Percentiles rank a stretch among this genome's conserved stretches.
phyloP scores from a whole-genome alignment of 2,888 invertebrate genomes.

The Pediacus dermestoides region DNA sequence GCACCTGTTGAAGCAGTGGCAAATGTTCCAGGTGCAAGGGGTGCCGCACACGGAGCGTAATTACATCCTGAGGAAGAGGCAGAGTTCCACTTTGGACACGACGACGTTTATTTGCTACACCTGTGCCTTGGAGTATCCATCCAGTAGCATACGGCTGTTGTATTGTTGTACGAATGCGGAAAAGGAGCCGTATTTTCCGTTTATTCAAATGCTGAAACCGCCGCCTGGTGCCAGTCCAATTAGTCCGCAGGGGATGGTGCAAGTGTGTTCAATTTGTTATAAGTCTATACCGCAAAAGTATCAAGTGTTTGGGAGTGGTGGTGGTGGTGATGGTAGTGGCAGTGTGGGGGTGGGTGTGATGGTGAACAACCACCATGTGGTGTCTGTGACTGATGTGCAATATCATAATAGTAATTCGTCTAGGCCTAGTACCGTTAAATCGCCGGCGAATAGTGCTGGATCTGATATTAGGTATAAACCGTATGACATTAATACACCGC shows the following conservation, averaged over 20 bases:
- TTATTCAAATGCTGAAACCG: conserved; percentile 75
- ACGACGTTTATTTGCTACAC: conserved; percentile 86
- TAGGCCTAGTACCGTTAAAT: conserved; percentile 54
- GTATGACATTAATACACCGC: conserved; percentile 54
- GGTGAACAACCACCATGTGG: conserved; percentile 41
- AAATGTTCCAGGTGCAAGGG: conserved; percentile 57
- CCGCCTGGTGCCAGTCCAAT: conserved; percentile 85
- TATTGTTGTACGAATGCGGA: conserved; percentile 83
- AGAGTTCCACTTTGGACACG: conserved; percentile 60
- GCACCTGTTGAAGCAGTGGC: conserved; percentile 86
- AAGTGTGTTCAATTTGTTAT: conserved; percentile 84
- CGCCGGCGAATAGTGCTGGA: conserved; percentile 54
- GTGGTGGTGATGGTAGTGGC: conserved; percentile 12
- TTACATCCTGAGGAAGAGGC: conserved; percentile 76
- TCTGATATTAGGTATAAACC: conserved; percentile 61
- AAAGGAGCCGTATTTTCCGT: conserved; percentile 86
- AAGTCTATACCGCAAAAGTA: conserved; percentile 76
- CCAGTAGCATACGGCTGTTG: conserved; percentile 74
- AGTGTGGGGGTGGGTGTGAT: conserved; percentile 11
- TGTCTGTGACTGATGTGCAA: conserved; percentile 46
- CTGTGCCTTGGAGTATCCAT: conserved; percentile 77
- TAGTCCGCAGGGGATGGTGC: conserved; percentile 86
- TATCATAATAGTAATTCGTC: conserved; percentile 44
- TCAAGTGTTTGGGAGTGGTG: conserved; percentile 60
- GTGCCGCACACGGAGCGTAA: conserved; percentile 74